Percentiles rank a stretch among this genome's conserved stretches.
phyloP scores from a whole-genome alignment of 2,888 invertebrate genomes.

The Andrena chrysosceles region DNA sequence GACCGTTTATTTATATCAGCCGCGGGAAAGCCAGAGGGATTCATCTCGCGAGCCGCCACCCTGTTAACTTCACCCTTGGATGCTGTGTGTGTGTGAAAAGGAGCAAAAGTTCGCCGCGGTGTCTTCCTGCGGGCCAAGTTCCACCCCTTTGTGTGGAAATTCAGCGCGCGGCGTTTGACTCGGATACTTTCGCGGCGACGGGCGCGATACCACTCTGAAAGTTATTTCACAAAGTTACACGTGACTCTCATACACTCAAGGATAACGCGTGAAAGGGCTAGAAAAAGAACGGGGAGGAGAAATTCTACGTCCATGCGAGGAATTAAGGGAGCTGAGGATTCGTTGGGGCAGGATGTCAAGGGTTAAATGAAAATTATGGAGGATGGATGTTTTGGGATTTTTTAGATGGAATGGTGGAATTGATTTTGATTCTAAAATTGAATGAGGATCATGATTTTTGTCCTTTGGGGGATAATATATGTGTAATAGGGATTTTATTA shows the following conservation, averaged over 20 bases:
- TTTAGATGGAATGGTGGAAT: too few relatives aligned
- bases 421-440: too few relatives aligned
- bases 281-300: neutral
- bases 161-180: constrained; percentile 19
- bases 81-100: constrained; percentile 25
- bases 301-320: neutral
- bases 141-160: constrained; percentile 7
- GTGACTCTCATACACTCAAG: neutral
- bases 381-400: neutral
- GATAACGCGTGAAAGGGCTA: constrained; percentile 4
- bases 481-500: too few relatives aligned
- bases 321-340: neutral
- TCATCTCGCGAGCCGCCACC: constrained; percentile 10
- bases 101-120: constrained; percentile 15
- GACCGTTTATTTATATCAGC: constrained; percentile 27
- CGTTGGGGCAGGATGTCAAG: neutral
- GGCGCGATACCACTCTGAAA: constrained; percentile 25
- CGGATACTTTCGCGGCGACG: constrained; percentile 1
- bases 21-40: constrained; percentile 7
- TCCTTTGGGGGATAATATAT: too few relatives aligned
- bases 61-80: constrained; percentile 24
- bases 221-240: constrained; percentile 37
- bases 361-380: neutral
- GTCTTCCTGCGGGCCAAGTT: constrained; percentile 7
- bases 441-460: too few relatives aligned